These are phyloP conservation scores for Camponotus pennsylvanicus DNA, from an alignment of 1,140 invertebrate species.

Conservation along the genomic window DNA sequence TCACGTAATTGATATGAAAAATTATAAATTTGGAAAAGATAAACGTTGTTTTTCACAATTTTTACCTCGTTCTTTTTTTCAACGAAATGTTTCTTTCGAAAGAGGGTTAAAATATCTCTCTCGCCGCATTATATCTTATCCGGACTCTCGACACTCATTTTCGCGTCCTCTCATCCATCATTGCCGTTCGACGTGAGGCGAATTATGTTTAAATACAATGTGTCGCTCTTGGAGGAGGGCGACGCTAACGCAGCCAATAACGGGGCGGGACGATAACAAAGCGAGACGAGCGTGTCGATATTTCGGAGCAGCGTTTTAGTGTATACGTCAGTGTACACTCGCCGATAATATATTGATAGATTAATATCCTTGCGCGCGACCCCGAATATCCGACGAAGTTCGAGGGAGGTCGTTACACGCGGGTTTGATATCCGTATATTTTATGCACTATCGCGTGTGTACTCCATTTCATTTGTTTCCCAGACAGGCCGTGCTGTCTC, in stretches of 20 bases:
- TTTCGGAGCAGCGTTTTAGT: slow-evolving; percentile 58
- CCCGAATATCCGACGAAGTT: slow-evolving; percentile 51
- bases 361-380: slow-evolving; percentile 45
- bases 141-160: no score
- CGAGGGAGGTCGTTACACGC: slow-evolving; percentile 29
- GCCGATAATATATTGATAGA: slow-evolving; percentile 59
- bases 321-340: slow-evolving; percentile 43
- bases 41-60: neutral
- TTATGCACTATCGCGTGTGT: slow-evolving; percentile 70
- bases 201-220: slow-evolving; percentile 32
- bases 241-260: slow-evolving; percentile 37
- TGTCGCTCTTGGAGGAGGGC: neutral
- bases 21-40: neutral
- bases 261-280: slow-evolving; percentile 51
- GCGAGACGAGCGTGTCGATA: slow-evolving; percentile 62
- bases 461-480: slow-evolving; percentile 64
- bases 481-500: neutral
- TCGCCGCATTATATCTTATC: no score
- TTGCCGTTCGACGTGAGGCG: neutral
- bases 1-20: slow-evolving; percentile 22
- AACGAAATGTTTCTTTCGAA: no score
- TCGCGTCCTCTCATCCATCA: neutral
- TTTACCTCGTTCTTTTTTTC: no score
- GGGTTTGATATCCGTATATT: slow-evolving; percentile 65
- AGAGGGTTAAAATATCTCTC: no score